Evolutionary conservation across 2,113 vertebrate species (phyloP), one percentile per base, ranked within the genome.

Genomic region (Mastomys natalensis): DNA sequence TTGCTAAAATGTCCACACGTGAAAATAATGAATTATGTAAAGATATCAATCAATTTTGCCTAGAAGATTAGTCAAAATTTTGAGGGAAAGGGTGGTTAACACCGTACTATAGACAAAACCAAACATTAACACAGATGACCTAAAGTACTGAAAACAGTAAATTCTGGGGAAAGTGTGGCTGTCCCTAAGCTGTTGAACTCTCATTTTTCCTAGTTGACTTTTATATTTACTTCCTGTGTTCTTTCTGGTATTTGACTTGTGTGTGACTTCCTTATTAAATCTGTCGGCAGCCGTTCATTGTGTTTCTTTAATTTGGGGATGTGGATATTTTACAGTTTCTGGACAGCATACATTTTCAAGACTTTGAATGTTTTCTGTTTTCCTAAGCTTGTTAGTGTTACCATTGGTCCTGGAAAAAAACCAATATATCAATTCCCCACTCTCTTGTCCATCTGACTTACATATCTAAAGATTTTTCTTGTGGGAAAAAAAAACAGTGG

Each of bases 21-120:
- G 7, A 40, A 86, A 91, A 87, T 29, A 84, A 55, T 70, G 4
- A 34, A 70, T 45, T 93, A 17, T 95, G 10, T 62, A 85, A 87
- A 60, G 55, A 22, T 40, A 53, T 19, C 34, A 55, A 58, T 48
- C 68, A 3, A 82, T 87, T 82, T 94, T 81, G 34, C 55, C 58
- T 72, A 86, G 66, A 72, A 92, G 77, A 55, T 55, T 92, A 24
- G 16, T 77, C 24, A 66, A 77, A 87, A 26, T 87, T 87, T 89
- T 13, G 16, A 15, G 29, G 3, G 24, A 66, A 87, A 90, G 81
- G 31, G 9, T 45, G 31, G 5, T 81, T 66, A 55, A 72, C 31
- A 3, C 12, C 11, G 21, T 29, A 90, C 51, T 90, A 74, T 22
- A 58, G 8, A 72, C 7, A 70, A 76, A 43, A 62, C 51, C 45